phyloP scores from a whole-genome alignment of 2,797 vertebrate species.

The Scleropages formosus region DNA sequence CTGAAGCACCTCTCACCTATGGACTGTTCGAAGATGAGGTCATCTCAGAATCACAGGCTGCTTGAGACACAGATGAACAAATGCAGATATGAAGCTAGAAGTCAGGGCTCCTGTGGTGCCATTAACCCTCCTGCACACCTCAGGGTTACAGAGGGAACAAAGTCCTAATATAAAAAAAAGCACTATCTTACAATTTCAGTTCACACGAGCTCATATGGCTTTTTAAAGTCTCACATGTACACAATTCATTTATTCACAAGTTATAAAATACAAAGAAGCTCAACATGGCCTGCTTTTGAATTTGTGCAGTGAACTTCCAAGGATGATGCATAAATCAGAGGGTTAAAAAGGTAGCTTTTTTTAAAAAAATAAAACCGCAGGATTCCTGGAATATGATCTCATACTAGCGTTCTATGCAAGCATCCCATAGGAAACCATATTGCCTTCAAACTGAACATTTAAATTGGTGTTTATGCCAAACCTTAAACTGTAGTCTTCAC shows the following conservation, averaged over 20 bases:
- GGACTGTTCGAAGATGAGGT: background rate
- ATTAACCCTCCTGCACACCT: background rate
- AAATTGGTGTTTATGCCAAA: background rate
- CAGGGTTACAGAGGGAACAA: background rate
- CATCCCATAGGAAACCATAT: background rate
- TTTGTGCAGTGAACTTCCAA: constrained; percentile 21
- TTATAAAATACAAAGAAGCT: constrained; percentile 18
- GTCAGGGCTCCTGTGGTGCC: background rate
- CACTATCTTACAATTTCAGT: constrained; percentile 1
- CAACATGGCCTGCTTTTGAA: background rate
- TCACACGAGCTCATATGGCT: constrained; percentile 34
- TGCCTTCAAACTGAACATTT: background rate
- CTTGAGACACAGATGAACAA: background rate
- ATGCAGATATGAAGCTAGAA: constrained; percentile 2
- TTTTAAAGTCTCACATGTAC: constrained; percentile 26
- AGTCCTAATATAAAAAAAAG: background rate
- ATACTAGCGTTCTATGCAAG: background rate
- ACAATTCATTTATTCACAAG: constrained; percentile 28
- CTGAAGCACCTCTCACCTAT: background rate
- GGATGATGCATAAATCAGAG: background rate
- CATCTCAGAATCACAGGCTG: background rate
- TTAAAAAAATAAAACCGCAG: background rate
- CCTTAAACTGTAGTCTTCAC: background rate
- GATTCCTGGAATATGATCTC: background rate
- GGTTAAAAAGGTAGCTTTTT: background rate